A percentile compares a stretch with the other conserved stretches of the same genome.
These are phyloP conservation scores for Synanthedon formicaeformis DNA, from an alignment of 2,888 invertebrate genomes.

Conservation along the genomic window DNA sequence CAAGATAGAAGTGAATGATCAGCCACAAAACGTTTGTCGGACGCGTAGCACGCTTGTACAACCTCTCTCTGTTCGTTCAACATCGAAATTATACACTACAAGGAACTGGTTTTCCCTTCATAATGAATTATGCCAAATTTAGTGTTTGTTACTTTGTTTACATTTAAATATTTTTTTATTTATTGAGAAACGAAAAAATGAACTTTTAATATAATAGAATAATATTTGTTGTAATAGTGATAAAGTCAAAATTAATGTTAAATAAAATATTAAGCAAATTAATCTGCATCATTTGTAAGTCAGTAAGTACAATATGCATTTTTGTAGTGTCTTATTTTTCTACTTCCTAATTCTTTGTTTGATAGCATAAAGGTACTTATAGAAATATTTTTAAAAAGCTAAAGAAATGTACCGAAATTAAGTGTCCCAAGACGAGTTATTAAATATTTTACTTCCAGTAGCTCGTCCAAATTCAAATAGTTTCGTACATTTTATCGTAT, in stretches of 20 bases:
- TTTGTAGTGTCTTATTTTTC: no score
- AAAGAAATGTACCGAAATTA: no score
- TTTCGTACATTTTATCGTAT: no score
- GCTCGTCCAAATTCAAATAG: no score
- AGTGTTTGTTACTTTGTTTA: constrained; percentile 17
- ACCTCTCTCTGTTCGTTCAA: constrained; percentile 11
- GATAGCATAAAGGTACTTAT: no score
- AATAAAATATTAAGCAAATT: constrained; percentile 11
- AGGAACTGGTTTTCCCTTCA: constrained; percentile 16
- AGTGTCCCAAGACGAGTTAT: no score
- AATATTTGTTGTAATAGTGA: constrained; percentile 22
- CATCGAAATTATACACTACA: constrained; percentile 29
- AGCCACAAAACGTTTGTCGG: constrained; percentile 41
- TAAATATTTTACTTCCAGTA: no score
- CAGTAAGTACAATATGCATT: constrained; percentile 1
- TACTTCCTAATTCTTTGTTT: no score
- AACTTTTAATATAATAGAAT: no score
- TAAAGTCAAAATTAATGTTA: constrained; percentile 14
- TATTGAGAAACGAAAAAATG: no score
- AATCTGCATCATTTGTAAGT: not conserved
- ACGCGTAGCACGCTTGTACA: constrained; percentile 26
- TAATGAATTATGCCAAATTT: constrained; percentile 28
- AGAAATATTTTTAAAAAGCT: no score
- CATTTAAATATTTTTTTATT: constrained; percentile 15
- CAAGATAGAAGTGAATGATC: constrained; percentile 3